These are phyloP conservation scores for Aleadryas rufinucha DNA, from an alignment of 2,113 vertebrate genomes.

Conservation along the genomic window DNA sequence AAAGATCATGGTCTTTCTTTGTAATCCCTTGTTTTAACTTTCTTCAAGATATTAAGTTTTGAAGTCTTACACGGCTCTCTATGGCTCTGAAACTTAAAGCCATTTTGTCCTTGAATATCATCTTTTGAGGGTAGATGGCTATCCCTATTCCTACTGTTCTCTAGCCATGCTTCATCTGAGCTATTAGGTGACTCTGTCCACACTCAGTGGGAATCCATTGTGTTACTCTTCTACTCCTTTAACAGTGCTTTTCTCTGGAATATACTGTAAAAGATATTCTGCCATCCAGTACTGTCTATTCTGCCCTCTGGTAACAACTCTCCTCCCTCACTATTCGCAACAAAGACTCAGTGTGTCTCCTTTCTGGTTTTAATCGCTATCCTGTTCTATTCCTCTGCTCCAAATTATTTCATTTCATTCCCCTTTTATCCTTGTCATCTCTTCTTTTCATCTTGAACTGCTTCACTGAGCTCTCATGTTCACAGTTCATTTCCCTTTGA, in stretches of 20 bases:
- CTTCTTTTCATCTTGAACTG: not conserved
- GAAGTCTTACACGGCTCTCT: not conserved
- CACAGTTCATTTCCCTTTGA: not conserved
- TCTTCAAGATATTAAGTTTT: not conserved
- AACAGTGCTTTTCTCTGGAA: not conserved
- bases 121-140: not conserved
- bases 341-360: not conserved
- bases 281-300: not conserved
- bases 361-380: not conserved
- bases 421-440: not conserved
- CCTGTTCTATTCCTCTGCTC: not conserved
- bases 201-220: not conserved
- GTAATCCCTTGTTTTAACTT: not conserved
- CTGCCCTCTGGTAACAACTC: not conserved
- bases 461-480: not conserved
- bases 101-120: not conserved
- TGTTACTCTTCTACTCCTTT: not conserved
- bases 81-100: not conserved
- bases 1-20: not conserved
- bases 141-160: not conserved
- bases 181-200: not conserved
- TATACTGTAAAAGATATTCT: not conserved
- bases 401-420: constrained; percentile 18
- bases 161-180: not conserved
- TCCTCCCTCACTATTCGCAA: not conserved